Conservation (phyloP, 2,113 vertebrate genomes). For the Zapornia atra region DNA sequence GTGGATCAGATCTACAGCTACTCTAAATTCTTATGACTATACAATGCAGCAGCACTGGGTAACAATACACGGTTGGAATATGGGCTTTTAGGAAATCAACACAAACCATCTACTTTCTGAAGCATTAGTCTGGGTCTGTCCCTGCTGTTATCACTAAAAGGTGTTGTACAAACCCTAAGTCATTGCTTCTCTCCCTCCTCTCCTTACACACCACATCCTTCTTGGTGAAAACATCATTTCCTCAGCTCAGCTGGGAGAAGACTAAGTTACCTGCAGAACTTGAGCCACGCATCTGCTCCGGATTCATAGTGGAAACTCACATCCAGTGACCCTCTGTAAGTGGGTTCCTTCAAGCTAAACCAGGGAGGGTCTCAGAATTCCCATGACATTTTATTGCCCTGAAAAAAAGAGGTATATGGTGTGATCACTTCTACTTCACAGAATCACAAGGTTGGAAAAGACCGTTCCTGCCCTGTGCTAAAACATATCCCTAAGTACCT, state of each 20-base stretch:
- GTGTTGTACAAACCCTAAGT: background rate
- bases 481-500: no score
- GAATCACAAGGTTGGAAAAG: no score
- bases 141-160: background rate
- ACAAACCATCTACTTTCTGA: background rate
- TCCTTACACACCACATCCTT: background rate
- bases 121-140: background rate
- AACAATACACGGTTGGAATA: background rate
- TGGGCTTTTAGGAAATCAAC: background rate
- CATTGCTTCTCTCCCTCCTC: background rate
- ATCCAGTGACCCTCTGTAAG: background rate
- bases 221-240: background rate
- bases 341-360: background rate
- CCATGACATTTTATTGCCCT: background rate
- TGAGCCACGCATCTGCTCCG: background rate
- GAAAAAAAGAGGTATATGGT: background rate
- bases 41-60: background rate
- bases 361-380: background rate
- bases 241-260: background rate
- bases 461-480: no score
- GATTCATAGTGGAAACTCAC: rapidly evolving
- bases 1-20: background rate
- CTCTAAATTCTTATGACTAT: background rate
- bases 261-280: background rate
- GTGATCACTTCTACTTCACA: background rate